phyloP scores from a whole-genome alignment of 2,888 invertebrate species.

The Agrochola litura region DNA sequence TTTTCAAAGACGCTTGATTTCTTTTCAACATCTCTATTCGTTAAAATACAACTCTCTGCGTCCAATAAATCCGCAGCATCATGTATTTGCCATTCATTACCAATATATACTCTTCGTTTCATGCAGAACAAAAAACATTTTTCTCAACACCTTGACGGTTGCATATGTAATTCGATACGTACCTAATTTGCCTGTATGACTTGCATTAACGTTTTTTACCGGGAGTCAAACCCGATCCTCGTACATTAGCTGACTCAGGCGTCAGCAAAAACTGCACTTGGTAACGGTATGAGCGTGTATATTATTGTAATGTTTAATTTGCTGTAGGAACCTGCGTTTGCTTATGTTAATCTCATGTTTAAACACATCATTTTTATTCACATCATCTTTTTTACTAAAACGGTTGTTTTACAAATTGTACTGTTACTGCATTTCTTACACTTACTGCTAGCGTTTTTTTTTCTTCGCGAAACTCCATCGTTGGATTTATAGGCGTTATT shows the following conservation, averaged over 20 bases:
- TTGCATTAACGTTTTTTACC: conserved; percentile 76
- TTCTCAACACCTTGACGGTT: conserved; percentile 40
- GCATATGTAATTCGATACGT: conserved; percentile 64
- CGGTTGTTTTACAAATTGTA: conserved; percentile 14
- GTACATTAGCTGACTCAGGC: conserved; percentile 80
- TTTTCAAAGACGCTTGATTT: not conserved
- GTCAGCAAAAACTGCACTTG: conserved; percentile 64
- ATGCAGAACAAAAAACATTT: conserved; percentile 29
- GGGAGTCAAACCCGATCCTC: conserved; percentile 70
- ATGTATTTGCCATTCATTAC: conserved; percentile 19
- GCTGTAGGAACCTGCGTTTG: conserved; percentile 19
- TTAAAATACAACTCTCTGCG: not conserved
- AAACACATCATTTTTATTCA: conserved; percentile 7
- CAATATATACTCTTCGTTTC: conserved; percentile 15
- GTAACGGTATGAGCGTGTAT: conserved; percentile 44
- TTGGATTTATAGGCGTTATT: not conserved
- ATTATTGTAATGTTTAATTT: conserved; percentile 40
- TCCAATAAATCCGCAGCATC: conserved; percentile 2
- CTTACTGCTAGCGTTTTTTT: not conserved
- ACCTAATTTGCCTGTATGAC: conserved; percentile 77
- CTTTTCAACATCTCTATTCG: not conserved
- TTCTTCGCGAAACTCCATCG: not conserved
- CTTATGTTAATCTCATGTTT: conserved; percentile 27
- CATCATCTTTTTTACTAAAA: not conserved
- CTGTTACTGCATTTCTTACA: not conserved